Evolutionary conservation across 2,797 vertebrate species (phyloP).

Genomic region (Sebastes wilsoni): DNA sequence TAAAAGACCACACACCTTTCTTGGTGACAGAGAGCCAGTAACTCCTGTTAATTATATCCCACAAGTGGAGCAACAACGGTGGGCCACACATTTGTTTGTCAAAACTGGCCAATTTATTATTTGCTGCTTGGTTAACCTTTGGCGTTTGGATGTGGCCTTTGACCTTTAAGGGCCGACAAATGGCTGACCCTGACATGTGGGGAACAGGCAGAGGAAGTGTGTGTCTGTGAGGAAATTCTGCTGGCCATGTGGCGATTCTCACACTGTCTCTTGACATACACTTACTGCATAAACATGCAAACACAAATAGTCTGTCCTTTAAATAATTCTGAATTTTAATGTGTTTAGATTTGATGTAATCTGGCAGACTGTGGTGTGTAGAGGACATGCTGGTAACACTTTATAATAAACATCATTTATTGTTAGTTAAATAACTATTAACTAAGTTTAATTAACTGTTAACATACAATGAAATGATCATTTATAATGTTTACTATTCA

Average conservation of each 20-base stretch:
- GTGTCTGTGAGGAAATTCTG: slow-evolving; percentile 11
- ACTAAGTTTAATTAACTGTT: no score
- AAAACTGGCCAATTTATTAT: slow-evolving; percentile 61
- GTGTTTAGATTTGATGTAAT: slow-evolving; percentile 8
- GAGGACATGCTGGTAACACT: slow-evolving; percentile 7
- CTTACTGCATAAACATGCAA: background rate
- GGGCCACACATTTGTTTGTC: slow-evolving; percentile 55
- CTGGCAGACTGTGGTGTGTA: background rate
- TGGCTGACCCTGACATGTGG: slow-evolving; percentile 70
- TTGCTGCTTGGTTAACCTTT: slow-evolving; percentile 71
- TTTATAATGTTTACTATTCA: no score
- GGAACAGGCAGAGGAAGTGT: slow-evolving; percentile 72
- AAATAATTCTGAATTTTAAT: slow-evolving; percentile 6
- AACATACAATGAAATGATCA: no score
- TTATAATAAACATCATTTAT: no score
- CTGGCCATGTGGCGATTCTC: slow-evolving; percentile 30
- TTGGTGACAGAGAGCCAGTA: background rate
- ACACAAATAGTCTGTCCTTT: background rate
- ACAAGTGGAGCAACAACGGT: slow-evolving; percentile 2
- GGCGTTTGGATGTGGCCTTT: slow-evolving; percentile 49
- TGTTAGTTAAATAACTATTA: no score
- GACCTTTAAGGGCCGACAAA: slow-evolving; percentile 58
- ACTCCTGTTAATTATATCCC: slow-evolving; percentile 42
- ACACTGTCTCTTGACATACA: background rate
- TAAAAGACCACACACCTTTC: slow-evolving; percentile 67